Evolutionary conservation across 2,888 invertebrate genomes (phyloP).

Genomic region (Ryuthela nishihirai): DNA sequence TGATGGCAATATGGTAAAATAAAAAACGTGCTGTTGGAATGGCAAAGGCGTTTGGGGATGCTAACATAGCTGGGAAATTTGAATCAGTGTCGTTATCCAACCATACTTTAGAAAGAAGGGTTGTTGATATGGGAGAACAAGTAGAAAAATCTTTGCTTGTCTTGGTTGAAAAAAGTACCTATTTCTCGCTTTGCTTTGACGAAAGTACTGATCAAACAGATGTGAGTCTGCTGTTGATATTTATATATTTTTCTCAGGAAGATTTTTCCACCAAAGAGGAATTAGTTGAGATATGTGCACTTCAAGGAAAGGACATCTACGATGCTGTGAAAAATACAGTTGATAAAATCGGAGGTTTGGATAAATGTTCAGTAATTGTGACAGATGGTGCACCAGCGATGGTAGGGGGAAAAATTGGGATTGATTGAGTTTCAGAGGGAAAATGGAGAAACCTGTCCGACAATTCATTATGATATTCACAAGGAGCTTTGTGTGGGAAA

Average conservation of each 20-base stretch:
- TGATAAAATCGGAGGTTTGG: background rate
- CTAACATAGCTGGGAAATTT: too few species aligned
- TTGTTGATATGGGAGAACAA: too few species aligned
- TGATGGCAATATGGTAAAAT: background rate
- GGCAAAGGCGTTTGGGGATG: background rate
- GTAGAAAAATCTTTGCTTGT: too few species aligned
- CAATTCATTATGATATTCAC: background rate
- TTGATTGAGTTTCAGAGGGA: background rate
- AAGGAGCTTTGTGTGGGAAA: constrained; percentile 1
- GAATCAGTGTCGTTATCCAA: background rate
- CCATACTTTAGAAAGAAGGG: constrained; percentile 1
- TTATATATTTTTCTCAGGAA: background rate
- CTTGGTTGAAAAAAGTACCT: too few species aligned
- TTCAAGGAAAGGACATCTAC: too few species aligned
- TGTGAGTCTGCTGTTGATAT: background rate
- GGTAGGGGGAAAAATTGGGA: background rate
- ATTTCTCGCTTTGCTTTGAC: background rate
- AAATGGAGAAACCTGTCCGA: constrained; percentile 1
- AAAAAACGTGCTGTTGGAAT: constrained; percentile 3
- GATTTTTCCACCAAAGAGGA: constrained; percentile 8
- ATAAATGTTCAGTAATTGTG: background rate
- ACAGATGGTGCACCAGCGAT: background rate
- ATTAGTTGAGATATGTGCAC: too few species aligned
- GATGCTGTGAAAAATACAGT: too few species aligned
- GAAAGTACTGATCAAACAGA: constrained; percentile 3